Evolutionary conservation across 2,888 invertebrate genomes (phyloP).

Genomic region (Tuta absoluta): DNA sequence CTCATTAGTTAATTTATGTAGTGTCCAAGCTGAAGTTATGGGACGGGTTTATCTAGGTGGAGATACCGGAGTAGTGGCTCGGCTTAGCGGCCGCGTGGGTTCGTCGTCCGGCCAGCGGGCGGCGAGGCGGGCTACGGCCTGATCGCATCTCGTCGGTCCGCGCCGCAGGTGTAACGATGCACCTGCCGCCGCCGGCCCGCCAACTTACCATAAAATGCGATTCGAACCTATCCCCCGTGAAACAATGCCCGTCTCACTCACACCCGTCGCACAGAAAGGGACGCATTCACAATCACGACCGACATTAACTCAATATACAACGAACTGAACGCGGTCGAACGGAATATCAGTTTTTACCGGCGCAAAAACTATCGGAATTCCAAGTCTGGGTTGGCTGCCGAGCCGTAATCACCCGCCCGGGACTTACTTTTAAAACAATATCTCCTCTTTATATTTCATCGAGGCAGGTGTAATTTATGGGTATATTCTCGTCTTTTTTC

Average conservation of each 20-base stretch:
- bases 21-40: constrained; percentile 65
- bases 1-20: constrained; percentile 74
- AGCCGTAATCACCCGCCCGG: constrained; percentile 69
- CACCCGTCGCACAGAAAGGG: constrained; percentile 52
- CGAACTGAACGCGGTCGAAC: constrained; percentile 71
- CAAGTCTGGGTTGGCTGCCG: constrained; percentile 69
- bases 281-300: constrained; percentile 72
- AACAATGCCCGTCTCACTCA: constrained; percentile 67
- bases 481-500: constrained; percentile 59
- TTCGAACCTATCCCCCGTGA: constrained; percentile 70
- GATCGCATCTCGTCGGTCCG: constrained; percentile 74
- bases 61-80: constrained; percentile 53
- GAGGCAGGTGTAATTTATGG: constrained; percentile 75
- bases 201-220: constrained; percentile 80
- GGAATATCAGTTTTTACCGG: constrained; percentile 78
- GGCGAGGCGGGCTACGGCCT: constrained; percentile 2
- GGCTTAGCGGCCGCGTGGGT: constrained; percentile 47
- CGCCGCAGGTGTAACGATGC: constrained; percentile 76
- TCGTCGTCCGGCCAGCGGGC: constrained; percentile 60
- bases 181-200: constrained; percentile 68
- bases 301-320: constrained; percentile 78
- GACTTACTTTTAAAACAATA: constrained; percentile 77
- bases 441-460: constrained; percentile 70
- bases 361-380: constrained; percentile 80
- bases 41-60: constrained; percentile 62